A percentile compares a stretch with the other conserved stretches of the same genome.
Conservation (phyloP, 2,888 invertebrate species). For the Leptura quadrifasciata region DNA sequence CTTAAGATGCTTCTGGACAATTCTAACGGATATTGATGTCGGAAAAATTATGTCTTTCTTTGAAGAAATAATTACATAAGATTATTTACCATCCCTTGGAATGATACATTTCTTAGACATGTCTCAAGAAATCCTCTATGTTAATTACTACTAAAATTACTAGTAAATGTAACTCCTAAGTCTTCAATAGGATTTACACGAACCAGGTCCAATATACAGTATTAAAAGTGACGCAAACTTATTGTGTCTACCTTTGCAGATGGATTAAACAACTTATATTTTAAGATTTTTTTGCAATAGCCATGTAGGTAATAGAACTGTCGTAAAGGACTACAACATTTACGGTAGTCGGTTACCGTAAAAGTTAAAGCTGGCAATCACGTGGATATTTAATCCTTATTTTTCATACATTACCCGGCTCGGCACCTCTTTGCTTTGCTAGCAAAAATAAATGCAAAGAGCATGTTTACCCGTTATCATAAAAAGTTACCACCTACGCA, state of each 20-base stretch:
- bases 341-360: neutral
- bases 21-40: no score
- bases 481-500: conserved; percentile 71
- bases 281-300: neutral
- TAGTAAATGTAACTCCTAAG: no score
- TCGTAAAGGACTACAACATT: conserved; percentile 3
- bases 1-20: no score
- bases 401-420: conserved; percentile 20
- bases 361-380: conserved; percentile 19
- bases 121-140: no score
- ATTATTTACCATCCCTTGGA: no score
- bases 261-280: neutral
- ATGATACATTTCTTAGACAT: no score
- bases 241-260: neutral
- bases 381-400: conserved; percentile 17
- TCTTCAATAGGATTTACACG: no score
- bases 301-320: neutral
- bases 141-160: no score
- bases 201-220: no score
- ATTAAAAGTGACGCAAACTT: neutral
- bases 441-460: conserved; percentile 52
- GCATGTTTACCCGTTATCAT: conserved; percentile 67
- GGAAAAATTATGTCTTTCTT: no score
- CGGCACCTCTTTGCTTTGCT: conserved; percentile 41
- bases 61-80: no score